A percentile compares a stretch with the other conserved stretches of the same genome.
phyloP scores from a whole-genome alignment of 1,140 invertebrate genomes.

The Anoplolepis gracilipes region DNA sequence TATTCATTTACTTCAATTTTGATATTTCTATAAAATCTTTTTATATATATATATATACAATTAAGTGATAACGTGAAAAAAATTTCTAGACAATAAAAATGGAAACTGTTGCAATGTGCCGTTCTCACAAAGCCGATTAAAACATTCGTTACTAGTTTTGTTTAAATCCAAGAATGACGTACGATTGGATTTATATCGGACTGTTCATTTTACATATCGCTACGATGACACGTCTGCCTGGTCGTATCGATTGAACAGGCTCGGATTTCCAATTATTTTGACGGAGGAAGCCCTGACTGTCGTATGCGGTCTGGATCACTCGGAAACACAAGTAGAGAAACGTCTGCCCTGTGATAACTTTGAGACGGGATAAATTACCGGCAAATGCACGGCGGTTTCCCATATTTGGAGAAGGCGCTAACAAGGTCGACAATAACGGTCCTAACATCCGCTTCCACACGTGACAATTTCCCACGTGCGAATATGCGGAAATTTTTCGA shows the following conservation, averaged over 20 bases:
- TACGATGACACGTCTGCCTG: neutral
- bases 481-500: constrained; percentile 54
- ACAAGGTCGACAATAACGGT: constrained; percentile 43
- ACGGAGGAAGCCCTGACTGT: constrained; percentile 27
- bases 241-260: constrained; percentile 17
- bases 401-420: constrained; percentile 28
- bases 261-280: constrained; percentile 61
- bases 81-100: neutral
- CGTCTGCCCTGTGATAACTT: constrained; percentile 33
- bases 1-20: constrained; percentile 2
- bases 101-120: neutral
- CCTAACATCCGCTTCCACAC: constrained; percentile 40
- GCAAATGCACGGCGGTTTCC: neutral
- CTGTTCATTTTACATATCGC: constrained; percentile 32
- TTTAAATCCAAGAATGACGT: constrained; percentile 44
- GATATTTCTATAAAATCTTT: neutral
- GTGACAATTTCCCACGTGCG: constrained; percentile 56
- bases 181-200: constrained; percentile 36
- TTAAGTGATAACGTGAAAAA: neutral
- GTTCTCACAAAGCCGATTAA: constrained; percentile 36
- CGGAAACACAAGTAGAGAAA: constrained; percentile 23
- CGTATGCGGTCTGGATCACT: constrained; percentile 36
- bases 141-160: constrained; percentile 46
- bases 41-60: neutral
- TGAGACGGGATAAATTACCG: constrained; percentile 27